Percentiles rank a stretch among this genome's conserved stretches.
Evolutionary conservation across 2,113 vertebrate species (phyloP).

Genomic region (Myodes glareolus): DNA sequence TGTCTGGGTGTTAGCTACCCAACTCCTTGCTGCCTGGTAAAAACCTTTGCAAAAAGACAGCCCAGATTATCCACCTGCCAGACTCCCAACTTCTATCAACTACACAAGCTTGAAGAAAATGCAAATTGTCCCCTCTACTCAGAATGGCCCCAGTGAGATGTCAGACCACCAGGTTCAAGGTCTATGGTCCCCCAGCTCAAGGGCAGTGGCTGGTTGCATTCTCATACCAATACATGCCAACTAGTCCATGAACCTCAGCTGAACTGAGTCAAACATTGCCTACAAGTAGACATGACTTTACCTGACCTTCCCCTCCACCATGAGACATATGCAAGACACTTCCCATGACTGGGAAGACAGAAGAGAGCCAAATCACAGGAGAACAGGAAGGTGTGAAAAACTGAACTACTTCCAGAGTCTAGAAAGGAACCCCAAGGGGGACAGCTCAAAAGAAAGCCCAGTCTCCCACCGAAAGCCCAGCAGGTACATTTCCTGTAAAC

Average conservation of each 20-base stretch:
- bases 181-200: background rate
- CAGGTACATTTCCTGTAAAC: background rate
- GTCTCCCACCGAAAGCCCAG: background rate
- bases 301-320: background rate
- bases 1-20: background rate
- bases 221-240: background rate
- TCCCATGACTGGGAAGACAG: fast-evolving
- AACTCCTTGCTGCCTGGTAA: background rate
- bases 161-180: background rate
- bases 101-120: background rate
- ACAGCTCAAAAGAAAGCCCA: no score
- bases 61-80: background rate
- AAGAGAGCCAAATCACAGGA: background rate
- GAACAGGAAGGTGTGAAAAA: fast-evolving
- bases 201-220: background rate
- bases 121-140: background rate
- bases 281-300: background rate
- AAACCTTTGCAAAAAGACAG: background rate
- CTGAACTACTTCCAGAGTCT: background rate
- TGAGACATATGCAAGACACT: fast-evolving
- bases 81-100: background rate
- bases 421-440: no score
- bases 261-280: background rate
- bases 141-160: background rate
- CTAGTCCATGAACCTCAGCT: background rate